phyloP scores from a whole-genome alignment of 2,113 vertebrate genomes.

The Craseonycteris thonglongyai region DNA sequence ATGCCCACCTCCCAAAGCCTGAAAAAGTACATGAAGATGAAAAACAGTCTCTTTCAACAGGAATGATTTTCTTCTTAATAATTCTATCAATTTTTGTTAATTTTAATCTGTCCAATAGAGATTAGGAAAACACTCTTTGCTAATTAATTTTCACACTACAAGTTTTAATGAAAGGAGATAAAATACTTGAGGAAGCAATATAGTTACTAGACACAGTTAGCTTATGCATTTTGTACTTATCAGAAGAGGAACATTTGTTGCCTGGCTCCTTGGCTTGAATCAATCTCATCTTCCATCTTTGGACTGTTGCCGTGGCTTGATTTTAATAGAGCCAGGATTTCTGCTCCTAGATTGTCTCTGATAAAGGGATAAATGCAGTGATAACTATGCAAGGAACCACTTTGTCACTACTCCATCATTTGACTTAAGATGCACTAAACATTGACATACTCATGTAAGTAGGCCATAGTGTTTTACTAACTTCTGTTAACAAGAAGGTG shows the following conservation, averaged over 20 bases:
- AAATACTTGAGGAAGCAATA: conserved; percentile 30
- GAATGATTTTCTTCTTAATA: not conserved
- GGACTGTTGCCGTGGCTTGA: conserved; percentile 6
- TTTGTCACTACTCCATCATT: conserved; percentile 22
- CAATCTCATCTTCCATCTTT: conserved; percentile 35
- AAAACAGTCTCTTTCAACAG: conserved; percentile 9
- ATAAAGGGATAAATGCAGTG: conserved; percentile 45
- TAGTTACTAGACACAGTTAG: conserved; percentile 40
- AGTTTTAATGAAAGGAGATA: conserved; percentile 50
- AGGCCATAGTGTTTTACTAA: conserved; percentile 59
- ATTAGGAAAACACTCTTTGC: conserved; percentile 37
- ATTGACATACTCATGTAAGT: conserved; percentile 45
- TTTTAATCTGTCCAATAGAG: not conserved
- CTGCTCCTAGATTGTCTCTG: conserved; percentile 31
- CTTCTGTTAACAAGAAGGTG: conserved; percentile 61
- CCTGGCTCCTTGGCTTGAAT: conserved; percentile 9
- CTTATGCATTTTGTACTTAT: conserved; percentile 46
- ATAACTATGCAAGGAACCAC: conserved; percentile 52
- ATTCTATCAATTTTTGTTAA: conserved; percentile 31
- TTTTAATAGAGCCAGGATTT: conserved; percentile 31
- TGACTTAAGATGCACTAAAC: conserved; percentile 35
- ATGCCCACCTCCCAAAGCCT: not conserved
- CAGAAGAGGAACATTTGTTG: conserved; percentile 29
- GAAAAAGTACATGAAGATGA: not conserved
- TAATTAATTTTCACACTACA: conserved; percentile 52